phyloP scores from a whole-genome alignment of 2,888 invertebrate species.

The Calliphora vomitoria region DNA sequence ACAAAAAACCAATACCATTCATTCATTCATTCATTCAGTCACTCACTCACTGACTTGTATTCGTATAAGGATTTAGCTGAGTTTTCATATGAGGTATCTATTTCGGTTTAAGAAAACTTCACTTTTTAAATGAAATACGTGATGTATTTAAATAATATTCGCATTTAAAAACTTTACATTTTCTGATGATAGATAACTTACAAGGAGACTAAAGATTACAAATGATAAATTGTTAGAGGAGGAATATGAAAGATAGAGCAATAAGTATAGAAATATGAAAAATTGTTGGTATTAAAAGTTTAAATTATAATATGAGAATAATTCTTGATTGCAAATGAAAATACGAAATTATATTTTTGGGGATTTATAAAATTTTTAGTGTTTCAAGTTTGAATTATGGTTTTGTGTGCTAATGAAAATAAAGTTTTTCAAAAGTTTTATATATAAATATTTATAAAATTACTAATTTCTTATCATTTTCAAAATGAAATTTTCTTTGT shows the following conservation, averaged over 20 bases:
- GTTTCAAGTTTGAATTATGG: neutral
- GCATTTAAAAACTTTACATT: conserved; percentile 23
- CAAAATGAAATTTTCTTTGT: too few relatives aligned
- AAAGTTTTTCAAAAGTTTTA: neutral
- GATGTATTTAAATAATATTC: conserved; percentile 22
- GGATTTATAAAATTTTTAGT: neutral
- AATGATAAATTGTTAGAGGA: neutral
- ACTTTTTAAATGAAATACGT: conserved; percentile 49
- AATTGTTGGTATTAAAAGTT: neutral
- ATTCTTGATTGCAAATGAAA: neutral
- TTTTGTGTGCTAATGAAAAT: neutral
- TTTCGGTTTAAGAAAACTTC: conserved; percentile 17
- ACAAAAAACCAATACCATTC: conserved; percentile 15
- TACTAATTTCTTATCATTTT: neutral
- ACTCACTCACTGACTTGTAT: neutral
- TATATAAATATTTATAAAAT: neutral
- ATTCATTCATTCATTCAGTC: neutral
- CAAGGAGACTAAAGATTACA: conserved; percentile 5
- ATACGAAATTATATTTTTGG: neutral
- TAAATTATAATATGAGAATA: neutral
- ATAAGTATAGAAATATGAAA: neutral
- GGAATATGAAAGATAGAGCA: neutral
- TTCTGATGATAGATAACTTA: conserved; percentile 11
- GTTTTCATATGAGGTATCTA: neutral
- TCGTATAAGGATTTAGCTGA: neutral